Conservation (phyloP, 2,797 vertebrate genomes). For the Pangasius mekongensis region DNA sequence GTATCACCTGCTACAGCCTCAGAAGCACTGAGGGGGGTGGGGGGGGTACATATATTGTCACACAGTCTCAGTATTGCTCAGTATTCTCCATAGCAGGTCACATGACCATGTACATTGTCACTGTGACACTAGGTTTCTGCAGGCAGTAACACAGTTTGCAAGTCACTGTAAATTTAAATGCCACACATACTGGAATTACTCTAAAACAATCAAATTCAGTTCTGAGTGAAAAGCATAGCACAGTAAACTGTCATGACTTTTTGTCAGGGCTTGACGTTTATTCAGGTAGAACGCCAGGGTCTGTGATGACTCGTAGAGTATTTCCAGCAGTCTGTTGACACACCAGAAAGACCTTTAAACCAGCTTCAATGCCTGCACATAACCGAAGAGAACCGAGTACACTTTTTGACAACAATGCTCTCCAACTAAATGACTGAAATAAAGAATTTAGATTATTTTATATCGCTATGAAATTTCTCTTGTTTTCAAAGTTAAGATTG, state of each 20-base stretch:
- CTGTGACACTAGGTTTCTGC: not conserved
- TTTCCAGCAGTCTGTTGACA: constrained; percentile 1
- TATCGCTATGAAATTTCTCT: not conserved
- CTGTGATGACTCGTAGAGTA: not conserved
- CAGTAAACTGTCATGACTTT: not conserved
- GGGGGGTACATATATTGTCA: not conserved
- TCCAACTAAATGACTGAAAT: not conserved
- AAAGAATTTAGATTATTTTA: not conserved
- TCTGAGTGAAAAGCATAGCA: no score
- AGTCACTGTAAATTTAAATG: not conserved
- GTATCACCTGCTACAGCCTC: not conserved
- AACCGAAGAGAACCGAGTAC: not conserved
- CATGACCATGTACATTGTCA: not conserved
- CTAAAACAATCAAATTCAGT: not conserved
- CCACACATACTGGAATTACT: not conserved
- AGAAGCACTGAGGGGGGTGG: not conserved
- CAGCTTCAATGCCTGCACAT: not conserved
- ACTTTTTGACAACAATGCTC: not conserved
- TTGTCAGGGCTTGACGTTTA: not conserved
- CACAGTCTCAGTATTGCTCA: not conserved
- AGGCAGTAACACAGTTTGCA: not conserved
- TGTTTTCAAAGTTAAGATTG: not conserved
- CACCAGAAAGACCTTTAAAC: constrained; percentile 11
- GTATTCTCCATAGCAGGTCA: not conserved
- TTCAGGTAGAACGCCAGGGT: not conserved